These are phyloP conservation scores for Otolemur crassicaudatus DNA, from an alignment of 2,797 vertebrate genomes.

Conservation along the genomic window DNA sequence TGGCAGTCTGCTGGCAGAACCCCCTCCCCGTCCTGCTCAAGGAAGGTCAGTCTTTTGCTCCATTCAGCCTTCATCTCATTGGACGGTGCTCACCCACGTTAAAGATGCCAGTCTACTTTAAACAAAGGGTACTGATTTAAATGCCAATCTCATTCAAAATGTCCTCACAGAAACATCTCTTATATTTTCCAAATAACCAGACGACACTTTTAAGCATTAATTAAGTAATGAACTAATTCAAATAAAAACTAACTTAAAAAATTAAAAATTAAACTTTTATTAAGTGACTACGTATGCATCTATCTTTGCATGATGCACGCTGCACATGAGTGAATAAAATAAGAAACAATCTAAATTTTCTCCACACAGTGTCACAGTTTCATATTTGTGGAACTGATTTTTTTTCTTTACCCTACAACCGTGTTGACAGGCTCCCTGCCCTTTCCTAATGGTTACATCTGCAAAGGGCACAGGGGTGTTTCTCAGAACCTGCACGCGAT, in stretches of 20 bases:
- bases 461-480: not conserved
- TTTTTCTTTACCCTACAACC: not conserved
- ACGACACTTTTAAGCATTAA: not conserved
- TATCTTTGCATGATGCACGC: not conserved
- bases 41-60: not conserved
- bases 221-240: not conserved
- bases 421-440: not conserved
- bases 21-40: too few species aligned
- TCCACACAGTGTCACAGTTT: not conserved
- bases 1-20: not conserved
- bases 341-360: not conserved
- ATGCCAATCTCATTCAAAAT: not conserved
- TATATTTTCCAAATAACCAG: not conserved
- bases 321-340: not conserved
- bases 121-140: not conserved
- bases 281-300: not conserved
- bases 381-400: not conserved
- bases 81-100: not conserved
- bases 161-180: not conserved
- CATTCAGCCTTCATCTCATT: not conserved
- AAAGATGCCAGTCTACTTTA: not conserved
- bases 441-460: not conserved
- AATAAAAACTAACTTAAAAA: not conserved
- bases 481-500: not conserved
- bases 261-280: not conserved